phyloP scores from a whole-genome alignment of 1,140 invertebrate genomes.

The Helicoverpa armigera region DNA sequence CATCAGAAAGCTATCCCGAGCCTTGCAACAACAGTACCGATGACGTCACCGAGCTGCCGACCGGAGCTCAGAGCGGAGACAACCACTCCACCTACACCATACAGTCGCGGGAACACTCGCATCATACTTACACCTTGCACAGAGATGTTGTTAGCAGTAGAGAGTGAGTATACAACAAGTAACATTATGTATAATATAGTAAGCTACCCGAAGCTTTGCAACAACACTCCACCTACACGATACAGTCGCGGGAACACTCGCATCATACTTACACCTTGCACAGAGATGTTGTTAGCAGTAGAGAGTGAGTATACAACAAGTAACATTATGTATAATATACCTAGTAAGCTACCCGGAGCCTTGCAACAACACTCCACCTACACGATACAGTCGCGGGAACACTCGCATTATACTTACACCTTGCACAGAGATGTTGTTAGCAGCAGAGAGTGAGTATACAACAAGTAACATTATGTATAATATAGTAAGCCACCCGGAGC shows the following conservation, averaged over 20 bases:
- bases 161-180: conserved; percentile 66
- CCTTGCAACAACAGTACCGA: conserved; percentile 80
- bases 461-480: too few species aligned
- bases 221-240: conserved; percentile 46
- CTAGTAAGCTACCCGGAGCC: too few species aligned
- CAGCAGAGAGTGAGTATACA: too few species aligned
- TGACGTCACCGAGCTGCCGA: conserved; percentile 74
- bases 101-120: conserved; percentile 35
- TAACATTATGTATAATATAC: too few species aligned
- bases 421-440: too few species aligned
- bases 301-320: conserved; percentile 67
- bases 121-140: conserved; percentile 72
- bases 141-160: conserved; percentile 68
- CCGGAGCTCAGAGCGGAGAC: conserved; percentile 58
- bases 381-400: too few species aligned
- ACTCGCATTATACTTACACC: too few species aligned
- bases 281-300: conserved; percentile 66
- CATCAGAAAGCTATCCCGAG: conserved; percentile 81
- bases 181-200: too few species aligned
- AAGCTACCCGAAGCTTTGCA: too few species aligned
- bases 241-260: conserved; percentile 38
- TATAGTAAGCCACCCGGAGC: too few species aligned
- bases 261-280: conserved; percentile 72
- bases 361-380: too few species aligned
- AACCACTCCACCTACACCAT: conserved; percentile 60